Conservation (phyloP, 2,113 vertebrate genomes). For the Panurus biarmicus region DNA sequence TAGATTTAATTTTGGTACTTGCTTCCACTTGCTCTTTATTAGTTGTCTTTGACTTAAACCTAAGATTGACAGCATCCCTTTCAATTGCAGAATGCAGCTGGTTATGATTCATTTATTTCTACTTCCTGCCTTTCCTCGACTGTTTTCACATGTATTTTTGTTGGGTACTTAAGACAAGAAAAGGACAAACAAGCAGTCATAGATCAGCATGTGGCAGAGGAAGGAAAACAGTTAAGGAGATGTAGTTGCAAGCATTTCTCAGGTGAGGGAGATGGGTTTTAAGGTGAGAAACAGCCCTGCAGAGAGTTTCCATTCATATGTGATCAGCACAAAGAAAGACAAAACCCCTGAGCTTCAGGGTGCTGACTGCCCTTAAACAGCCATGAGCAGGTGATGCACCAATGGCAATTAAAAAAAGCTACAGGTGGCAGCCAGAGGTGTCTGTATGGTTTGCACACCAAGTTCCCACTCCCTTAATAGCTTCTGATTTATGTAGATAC, state of each 20-base stretch:
- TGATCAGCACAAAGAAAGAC: background rate
- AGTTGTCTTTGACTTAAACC: constrained; percentile 12
- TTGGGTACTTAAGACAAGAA: background rate
- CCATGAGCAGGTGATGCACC: background rate
- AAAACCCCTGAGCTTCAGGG: background rate
- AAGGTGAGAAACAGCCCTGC: background rate
- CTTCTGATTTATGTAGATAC: background rate
- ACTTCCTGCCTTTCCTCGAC: constrained; percentile 18
- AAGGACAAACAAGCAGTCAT: background rate
- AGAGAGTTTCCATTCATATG: background rate
- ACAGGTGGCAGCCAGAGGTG: background rate
- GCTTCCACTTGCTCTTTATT: background rate
- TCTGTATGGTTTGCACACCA: background rate
- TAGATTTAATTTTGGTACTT: constrained; percentile 1
- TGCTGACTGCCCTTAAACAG: background rate
- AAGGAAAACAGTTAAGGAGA: background rate
- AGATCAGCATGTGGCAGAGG: background rate
- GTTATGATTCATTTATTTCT: constrained; percentile 35
- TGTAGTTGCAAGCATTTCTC: background rate
- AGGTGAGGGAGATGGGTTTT: background rate
- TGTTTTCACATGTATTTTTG: constrained; percentile 10
- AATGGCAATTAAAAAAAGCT: background rate
- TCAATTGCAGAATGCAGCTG: constrained; percentile 24
- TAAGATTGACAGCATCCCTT: background rate
- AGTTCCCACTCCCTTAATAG: background rate